Evolutionary conservation across 2,888 invertebrate species (phyloP), one percentile per base, ranked within the genome.

Genomic region (Lithosia quadra): DNA sequence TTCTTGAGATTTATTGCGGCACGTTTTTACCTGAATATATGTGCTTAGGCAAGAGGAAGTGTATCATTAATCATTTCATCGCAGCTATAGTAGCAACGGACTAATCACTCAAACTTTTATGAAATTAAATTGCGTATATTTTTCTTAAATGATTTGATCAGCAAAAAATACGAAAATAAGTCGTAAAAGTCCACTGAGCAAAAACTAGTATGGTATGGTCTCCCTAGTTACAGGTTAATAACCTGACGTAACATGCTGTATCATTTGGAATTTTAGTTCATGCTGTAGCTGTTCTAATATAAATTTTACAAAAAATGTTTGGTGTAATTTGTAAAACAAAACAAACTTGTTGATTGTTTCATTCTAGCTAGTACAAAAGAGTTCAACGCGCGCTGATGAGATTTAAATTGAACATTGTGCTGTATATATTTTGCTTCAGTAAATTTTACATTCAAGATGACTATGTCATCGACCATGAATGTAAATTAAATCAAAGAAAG

Each of bases 41-140:
- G 63, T 69, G 66, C 67, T 82, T 80, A 80, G 77, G 82, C 79
- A 82, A 84, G 75, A 84, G 81, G 80, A 83, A 84, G 78, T 69
- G 60, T 65, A 70, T 74, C 83, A 86, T 88, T 82, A 83, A 87
- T 88, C 86, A 88, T 84, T 72, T 70, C 63, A 77, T 72, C 78
- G 73, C 71, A 74, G 68, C 53, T 66, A 68, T 65, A 62, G 65
- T 71, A 73, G 80, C 73, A 69, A 72, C 71, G 72, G 69, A 74
- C 71, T 74, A 77, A 79, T 79, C 76, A 77, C 75, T 81, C 36
- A 71, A 61, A 69, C 9, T 34, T 24, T 39, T 64, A 69, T 66
- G 28, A 63, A 73, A 73, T 72, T 71, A 69, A 73, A 73, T 71
- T 59, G 56, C 43, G 74, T 76, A 78, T 74, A 79, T 76, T 76